Evolutionary conservation across 1,140 invertebrate genomes (phyloP), one percentile per base, ranked within the genome.

Genomic region (Hermetia illucens): DNA sequence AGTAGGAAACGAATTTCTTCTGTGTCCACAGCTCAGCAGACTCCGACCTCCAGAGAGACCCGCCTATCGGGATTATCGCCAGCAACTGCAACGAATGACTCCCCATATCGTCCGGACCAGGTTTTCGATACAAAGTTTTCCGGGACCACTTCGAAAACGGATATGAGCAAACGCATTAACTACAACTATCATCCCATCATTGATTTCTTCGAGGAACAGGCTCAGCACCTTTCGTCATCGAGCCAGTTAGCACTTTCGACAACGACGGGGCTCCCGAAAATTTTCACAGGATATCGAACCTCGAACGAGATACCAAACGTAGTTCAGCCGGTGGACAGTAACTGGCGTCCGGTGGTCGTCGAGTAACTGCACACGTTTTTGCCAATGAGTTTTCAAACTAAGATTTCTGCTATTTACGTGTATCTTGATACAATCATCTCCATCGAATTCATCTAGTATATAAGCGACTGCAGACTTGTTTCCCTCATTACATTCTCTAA

Each of bases 111-210:
- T 46, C 44, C 3, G 21, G 12, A n/a, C 17, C 2, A 15, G n/a
- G 12, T 5, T 13, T 33, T 19, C 19, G 31, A 25, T 20, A 43
- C 27, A 36, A 31, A 21, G 38, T 36, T 38, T 22, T 21, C 32
- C n/a, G 15, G 24, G 8, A 21, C 25, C 21, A 38, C 20, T 38
- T 19, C 24, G 29, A 46, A 34, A 20, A 30, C n/a, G 31, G 13
- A 27, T 13, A 13, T 8, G 8, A 27, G 46, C 22, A 69, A 71
- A 51, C 64, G 74, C 48, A 68, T 84, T 24, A 86, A 86, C 61
- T 86, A 85, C 49, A 83, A 79, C 52, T 86, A 86, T 50, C 82
- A 86, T 58, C 82, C 82, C 3, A 86, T 86, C 35, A 82, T 85
- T 43, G 81, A 85, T 48, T 86, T 82, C 55, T 86, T 86, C 52